These are phyloP conservation scores for Sarcophaga peregrina DNA, from an alignment of 1,140 invertebrate genomes.

Conservation along the genomic window DNA sequence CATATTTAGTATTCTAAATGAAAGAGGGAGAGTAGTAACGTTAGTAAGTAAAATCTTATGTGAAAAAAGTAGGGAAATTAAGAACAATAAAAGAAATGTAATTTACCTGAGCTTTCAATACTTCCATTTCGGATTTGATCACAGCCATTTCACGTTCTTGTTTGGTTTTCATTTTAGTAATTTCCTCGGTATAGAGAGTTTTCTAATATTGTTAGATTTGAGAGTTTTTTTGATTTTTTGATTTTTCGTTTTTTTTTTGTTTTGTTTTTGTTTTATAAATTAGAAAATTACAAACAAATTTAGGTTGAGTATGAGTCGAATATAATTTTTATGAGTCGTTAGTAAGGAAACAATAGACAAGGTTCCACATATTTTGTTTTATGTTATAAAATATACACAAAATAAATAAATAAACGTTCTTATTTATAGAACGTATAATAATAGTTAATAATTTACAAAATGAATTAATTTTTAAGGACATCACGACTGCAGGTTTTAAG, in stretches of 20 bases:
- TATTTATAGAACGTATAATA: no score
- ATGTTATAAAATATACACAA: no score
- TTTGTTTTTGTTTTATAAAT: background rate
- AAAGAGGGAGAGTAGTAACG: background rate
- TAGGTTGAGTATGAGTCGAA: no score
- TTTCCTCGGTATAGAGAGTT: constrained; percentile 66
- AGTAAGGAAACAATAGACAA: no score
- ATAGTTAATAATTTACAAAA: no score
- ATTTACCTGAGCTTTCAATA: constrained; percentile 53
- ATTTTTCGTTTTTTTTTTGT: background rate
- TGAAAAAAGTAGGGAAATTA: background rate
- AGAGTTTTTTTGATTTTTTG: background rate
- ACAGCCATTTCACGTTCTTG: constrained; percentile 57
- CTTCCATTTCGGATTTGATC: constrained; percentile 51
- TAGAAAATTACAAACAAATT: background rate
- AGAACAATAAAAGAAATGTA: background rate
- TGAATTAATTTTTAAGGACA: constrained; percentile 35
- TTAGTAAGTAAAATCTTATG: background rate
- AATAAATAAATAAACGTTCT: no score
- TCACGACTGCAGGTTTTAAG: constrained; percentile 23
- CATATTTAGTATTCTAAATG: constrained; percentile 58
- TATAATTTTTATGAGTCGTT: no score
- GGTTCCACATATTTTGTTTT: no score
- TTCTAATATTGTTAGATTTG: constrained; percentile 54
- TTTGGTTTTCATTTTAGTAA: constrained; percentile 67